Evolutionary conservation across 2,888 invertebrate species (phyloP), one percentile per base, ranked within the genome.

Genomic region (Chloroclysta siterata): DNA sequence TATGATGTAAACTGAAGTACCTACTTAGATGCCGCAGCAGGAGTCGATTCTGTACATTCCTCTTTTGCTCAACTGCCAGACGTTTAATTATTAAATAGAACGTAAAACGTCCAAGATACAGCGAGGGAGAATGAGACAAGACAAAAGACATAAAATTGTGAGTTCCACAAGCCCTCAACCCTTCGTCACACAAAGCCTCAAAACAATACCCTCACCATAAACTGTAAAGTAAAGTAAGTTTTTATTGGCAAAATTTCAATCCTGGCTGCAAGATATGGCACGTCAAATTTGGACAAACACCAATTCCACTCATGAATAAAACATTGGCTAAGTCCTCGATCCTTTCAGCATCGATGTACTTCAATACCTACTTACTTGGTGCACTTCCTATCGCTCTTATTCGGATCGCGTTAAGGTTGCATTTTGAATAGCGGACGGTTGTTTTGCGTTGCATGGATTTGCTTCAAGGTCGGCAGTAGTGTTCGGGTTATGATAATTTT

Each of bases 231-330:
- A 74, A 71, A 69, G 66, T 72, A 73, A 79, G 73, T 74, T 76
- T 77, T 77, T 69, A 68, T 76, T 77, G 78, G 80, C 77, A 75
- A 77, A 80, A 79, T 82, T 82, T 82, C 83, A 83, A 84, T 83
- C 78, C 74, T 66, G 69, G 65, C 72, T 75, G 79, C 81, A 81
- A 83, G 78, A 82, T 81, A 83, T 79, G 78, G 77, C 79, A 82
- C 85, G 87, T 87, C 85, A 88, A 86, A 87, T 88, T 88, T 87
- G 85, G 86, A 88, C 88, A 87, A 87, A 88, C 87, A 87, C 83
- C 84, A 82, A 82, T 83, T 86, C 82, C 71, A 70, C 68, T 75
- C 74, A 85, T 89, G 89, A 88, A 89, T 88, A 88, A 88, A 79
- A 83, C 86, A 88, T 89, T 65, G 72, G 69, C 66, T 66, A 70